Conservation (phyloP, 2,113 vertebrate species). For the Scortum barcoo region DNA sequence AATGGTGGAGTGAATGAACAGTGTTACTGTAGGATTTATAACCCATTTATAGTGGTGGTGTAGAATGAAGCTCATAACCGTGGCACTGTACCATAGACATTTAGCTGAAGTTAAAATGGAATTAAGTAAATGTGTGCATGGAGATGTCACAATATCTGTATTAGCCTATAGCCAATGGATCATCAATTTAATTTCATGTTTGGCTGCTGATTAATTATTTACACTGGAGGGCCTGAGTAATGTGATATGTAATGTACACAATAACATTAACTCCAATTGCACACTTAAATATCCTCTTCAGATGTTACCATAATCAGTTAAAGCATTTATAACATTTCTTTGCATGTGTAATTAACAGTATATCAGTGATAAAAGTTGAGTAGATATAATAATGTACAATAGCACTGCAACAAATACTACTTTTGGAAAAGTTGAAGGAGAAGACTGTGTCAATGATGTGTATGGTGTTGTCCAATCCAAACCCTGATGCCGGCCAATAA, state of each 20-base stretch:
- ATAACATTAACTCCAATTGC: background rate
- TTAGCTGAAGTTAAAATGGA: constrained; percentile 14
- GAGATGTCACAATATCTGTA: background rate
- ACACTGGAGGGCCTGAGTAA: background rate
- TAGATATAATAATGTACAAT: background rate
- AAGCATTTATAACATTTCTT: background rate
- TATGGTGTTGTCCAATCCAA: background rate
- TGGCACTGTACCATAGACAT: background rate
- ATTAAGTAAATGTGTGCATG: background rate
- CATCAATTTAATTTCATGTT: background rate
- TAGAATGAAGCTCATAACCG: constrained; percentile 24
- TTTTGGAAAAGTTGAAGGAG: background rate
- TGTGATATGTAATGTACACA: background rate
- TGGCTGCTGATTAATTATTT: background rate
- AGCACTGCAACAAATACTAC: background rate
- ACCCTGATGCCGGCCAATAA: background rate
- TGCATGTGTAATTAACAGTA: background rate
- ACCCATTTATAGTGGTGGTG: background rate
- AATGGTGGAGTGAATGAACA: constrained; percentile 4
- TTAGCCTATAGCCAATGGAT: background rate
- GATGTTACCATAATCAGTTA: background rate
- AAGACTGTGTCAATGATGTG: no score
- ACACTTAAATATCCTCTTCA: no score
- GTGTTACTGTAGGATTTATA: constrained; percentile 6
- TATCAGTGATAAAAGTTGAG: background rate